phyloP scores from a whole-genome alignment of 2,113 vertebrate species.

The Enhydra lutris region DNA sequence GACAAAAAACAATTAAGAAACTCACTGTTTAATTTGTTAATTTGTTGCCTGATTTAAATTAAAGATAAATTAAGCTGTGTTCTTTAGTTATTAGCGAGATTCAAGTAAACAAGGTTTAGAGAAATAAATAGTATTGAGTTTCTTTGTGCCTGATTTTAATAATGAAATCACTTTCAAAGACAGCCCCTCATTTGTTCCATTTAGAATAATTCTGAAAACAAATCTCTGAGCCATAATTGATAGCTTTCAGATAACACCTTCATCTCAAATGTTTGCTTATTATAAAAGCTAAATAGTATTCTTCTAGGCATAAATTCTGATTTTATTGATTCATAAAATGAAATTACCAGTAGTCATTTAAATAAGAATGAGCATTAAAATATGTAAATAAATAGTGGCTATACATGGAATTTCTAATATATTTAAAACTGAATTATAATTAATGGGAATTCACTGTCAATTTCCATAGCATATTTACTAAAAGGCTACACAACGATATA shows the following conservation, averaged over 20 bases:
- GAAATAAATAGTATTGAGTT: slow-evolving; percentile 65
- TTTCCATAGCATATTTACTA: neutral
- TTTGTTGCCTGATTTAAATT: slow-evolving; percentile 73
- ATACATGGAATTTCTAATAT: neutral
- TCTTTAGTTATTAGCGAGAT: slow-evolving; percentile 68
- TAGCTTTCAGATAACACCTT: slow-evolving; percentile 53
- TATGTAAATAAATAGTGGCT: slow-evolving; percentile 13
- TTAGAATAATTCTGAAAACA: slow-evolving; percentile 56
- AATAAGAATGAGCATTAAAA: slow-evolving; percentile 21
- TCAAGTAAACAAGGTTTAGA: slow-evolving; percentile 63
- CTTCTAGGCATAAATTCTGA: slow-evolving; percentile 5
- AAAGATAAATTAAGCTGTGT: slow-evolving; percentile 71
- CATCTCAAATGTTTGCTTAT: slow-evolving; percentile 54
- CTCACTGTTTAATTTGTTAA: slow-evolving; percentile 71
- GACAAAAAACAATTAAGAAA: slow-evolving; percentile 74
- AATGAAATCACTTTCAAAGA: slow-evolving; percentile 60
- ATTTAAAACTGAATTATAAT: slow-evolving; percentile 30
- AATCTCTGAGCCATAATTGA: slow-evolving; percentile 66
- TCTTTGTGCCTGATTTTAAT: slow-evolving; percentile 65
- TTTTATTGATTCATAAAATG: slow-evolving; percentile 40
- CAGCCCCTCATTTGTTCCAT: slow-evolving; percentile 57
- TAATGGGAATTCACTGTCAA: neutral
- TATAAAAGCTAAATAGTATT: slow-evolving; percentile 49
- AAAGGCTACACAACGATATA: neutral
- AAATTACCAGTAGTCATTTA: slow-evolving; percentile 36